A percentile compares a stretch with the other conserved stretches of the same genome.
Conservation (phyloP, 2,888 invertebrate genomes). For the Gari tellinella region DNA sequence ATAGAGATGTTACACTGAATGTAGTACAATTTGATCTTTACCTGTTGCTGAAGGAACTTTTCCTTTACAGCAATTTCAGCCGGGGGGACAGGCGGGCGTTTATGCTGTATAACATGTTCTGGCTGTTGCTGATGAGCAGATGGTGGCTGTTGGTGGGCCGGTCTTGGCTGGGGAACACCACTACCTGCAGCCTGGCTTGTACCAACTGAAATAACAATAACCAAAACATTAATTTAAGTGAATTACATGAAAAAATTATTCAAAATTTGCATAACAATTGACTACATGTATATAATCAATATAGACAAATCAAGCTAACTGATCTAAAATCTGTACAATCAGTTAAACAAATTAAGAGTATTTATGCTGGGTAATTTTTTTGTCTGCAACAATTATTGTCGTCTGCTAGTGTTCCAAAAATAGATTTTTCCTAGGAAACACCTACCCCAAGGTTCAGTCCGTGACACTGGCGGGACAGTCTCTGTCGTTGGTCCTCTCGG, state of each 20-base stretch:
- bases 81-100: conserved; percentile 29
- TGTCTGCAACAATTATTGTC: too few relatives aligned
- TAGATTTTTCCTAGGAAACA: conserved; percentile 8
- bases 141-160: conserved; percentile 62
- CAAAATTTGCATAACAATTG: too few relatives aligned
- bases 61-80: conserved; percentile 34
- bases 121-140: conserved; percentile 61
- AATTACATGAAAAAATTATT: too few relatives aligned
- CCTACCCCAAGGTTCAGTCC: conserved; percentile 62
- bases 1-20: too few relatives aligned
- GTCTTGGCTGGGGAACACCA: conserved; percentile 40
- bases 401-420: too few relatives aligned
- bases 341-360: too few relatives aligned
- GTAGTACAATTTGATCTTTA: conserved; percentile 1
- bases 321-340: too few relatives aligned
- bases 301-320: too few relatives aligned
- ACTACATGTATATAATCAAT: too few relatives aligned
- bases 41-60: conserved; percentile 55
- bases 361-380: too few relatives aligned
- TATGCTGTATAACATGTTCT: conserved; percentile 39
- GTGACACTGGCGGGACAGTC: conserved; percentile 38
- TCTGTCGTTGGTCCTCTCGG: conserved; percentile 60
- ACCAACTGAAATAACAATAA: conserved; percentile 16
- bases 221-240: background rate
- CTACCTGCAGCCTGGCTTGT: conserved; percentile 26